Conservation (phyloP, 2,797 vertebrate species). For the Mycteria americana region DNA sequence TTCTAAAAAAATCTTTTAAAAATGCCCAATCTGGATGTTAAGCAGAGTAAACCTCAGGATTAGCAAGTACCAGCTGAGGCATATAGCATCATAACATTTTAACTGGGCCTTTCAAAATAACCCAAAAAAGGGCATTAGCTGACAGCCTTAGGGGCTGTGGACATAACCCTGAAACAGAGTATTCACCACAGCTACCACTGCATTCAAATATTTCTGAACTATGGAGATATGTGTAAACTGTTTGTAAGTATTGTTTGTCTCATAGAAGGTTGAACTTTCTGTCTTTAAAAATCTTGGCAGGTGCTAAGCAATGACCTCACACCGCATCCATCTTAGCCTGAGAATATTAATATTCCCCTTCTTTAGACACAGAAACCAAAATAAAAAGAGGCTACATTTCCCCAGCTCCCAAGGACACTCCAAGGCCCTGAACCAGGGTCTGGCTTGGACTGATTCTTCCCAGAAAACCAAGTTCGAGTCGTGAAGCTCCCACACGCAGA, state of each 20-base stretch:
- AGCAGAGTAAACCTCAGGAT: neutral
- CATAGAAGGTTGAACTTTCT: constrained; percentile 14
- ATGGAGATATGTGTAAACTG: neutral
- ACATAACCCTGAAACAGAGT: neutral
- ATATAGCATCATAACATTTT: neutral
- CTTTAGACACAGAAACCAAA: constrained; percentile 23
- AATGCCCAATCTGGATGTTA: neutral
- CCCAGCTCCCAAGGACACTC: neutral
- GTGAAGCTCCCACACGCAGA: neutral
- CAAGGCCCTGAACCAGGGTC: neutral
- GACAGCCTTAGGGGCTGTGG: neutral
- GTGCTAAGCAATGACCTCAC: constrained; percentile 43
- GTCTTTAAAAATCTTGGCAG: constrained; percentile 43
- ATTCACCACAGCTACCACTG: neutral
- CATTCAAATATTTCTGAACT: neutral
- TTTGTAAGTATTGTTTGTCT: constrained; percentile 27
- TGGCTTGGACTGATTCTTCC: neutral
- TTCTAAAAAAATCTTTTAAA: neutral
- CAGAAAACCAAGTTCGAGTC: neutral
- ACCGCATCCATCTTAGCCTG: neutral
- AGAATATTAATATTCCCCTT: constrained; percentile 21
- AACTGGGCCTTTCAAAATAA: neutral
- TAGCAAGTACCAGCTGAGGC: neutral
- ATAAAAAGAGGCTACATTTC: neutral
- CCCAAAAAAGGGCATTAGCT: neutral